Evolutionary conservation across 2,888 invertebrate genomes (phyloP).

Genomic region (Phalera bucephala): DNA sequence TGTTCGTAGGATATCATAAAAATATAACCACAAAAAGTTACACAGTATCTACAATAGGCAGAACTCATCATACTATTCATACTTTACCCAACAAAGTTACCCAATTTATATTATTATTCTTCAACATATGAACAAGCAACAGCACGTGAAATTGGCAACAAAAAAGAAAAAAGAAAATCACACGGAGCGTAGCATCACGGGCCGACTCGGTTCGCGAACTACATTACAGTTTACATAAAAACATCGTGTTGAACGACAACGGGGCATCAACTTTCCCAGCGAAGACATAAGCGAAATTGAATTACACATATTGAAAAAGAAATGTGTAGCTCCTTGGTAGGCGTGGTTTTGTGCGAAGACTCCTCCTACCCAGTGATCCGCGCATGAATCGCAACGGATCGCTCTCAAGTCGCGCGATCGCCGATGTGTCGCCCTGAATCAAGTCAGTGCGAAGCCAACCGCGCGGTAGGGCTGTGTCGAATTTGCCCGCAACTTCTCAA

Average conservation of each 20-base stretch:
- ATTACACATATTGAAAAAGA: slow-evolving; percentile 84
- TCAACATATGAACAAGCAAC: slow-evolving; percentile 65
- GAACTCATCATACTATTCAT: too few relatives aligned
- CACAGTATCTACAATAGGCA: too few relatives aligned
- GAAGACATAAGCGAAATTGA: slow-evolving; percentile 84
- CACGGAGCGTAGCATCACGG: slow-evolving; percentile 64
- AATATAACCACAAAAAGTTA: too few relatives aligned
- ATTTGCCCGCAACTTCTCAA: slow-evolving; percentile 51
- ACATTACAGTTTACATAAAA: slow-evolving; percentile 83
- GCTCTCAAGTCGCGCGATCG: slow-evolving; percentile 54
- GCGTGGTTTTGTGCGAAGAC: slow-evolving; percentile 73
- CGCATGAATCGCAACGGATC: slow-evolving; percentile 70
- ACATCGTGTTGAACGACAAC: slow-evolving; percentile 83
- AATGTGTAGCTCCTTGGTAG: slow-evolving; percentile 82
- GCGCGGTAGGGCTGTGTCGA: slow-evolving; percentile 55
- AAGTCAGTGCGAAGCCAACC: slow-evolving; percentile 56
- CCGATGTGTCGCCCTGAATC: slow-evolving; percentile 40
- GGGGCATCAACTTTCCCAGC: slow-evolving; percentile 83
- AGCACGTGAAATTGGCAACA: slow-evolving; percentile 73
- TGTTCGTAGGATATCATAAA: too few relatives aligned
- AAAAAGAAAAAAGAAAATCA: slow-evolving; percentile 67
- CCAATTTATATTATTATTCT: slow-evolving; percentile 43
- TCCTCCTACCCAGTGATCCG: slow-evolving; percentile 74
- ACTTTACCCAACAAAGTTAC: slow-evolving; percentile 36
- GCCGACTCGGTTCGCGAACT: slow-evolving; percentile 77